Conservation (phyloP, 1,140 invertebrate genomes). For the Pteromalus puparum region DNA sequence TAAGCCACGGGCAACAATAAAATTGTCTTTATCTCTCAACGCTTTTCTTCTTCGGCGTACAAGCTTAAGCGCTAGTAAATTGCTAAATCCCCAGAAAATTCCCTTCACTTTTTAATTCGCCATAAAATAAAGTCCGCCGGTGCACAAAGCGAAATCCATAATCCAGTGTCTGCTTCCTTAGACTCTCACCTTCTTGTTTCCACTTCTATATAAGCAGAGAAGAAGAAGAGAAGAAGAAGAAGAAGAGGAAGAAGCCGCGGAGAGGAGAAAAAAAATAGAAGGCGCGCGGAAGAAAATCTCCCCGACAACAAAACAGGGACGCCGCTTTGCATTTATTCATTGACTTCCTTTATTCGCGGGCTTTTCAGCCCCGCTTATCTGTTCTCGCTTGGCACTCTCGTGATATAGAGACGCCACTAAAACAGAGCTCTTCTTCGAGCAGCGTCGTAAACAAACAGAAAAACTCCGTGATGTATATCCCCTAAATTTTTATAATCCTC, state of each 20-base stretch:
- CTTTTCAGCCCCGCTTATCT: conserved; percentile 9
- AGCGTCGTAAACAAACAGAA: background rate
- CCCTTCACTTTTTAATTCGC: conserved; percentile 18
- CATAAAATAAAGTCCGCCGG: background rate
- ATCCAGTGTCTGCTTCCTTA: conserved; percentile 6
- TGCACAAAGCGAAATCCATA: conserved; percentile 27
- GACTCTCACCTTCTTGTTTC: background rate
- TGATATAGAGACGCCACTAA: background rate
- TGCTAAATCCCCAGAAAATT: background rate
- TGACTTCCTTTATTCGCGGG: conserved; percentile 30
- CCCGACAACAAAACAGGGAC: background rate
- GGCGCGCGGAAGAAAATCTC: conserved; percentile 14
- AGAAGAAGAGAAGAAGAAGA: background rate
- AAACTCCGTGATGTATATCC: background rate
- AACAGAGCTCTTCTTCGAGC: conserved; percentile 1
- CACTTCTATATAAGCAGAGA: background rate
- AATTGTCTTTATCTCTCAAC: background rate
- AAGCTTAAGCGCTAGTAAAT: too few species aligned
- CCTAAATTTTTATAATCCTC: conserved; percentile 4
- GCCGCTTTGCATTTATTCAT: conserved; percentile 40
- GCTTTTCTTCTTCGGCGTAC: background rate
- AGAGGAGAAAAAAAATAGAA: background rate
- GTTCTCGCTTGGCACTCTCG: background rate
- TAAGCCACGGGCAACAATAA: background rate
- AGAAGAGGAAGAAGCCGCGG: background rate